Conservation (phyloP, 2,113 vertebrate genomes). For the Sakesphorus luctuosus region DNA sequence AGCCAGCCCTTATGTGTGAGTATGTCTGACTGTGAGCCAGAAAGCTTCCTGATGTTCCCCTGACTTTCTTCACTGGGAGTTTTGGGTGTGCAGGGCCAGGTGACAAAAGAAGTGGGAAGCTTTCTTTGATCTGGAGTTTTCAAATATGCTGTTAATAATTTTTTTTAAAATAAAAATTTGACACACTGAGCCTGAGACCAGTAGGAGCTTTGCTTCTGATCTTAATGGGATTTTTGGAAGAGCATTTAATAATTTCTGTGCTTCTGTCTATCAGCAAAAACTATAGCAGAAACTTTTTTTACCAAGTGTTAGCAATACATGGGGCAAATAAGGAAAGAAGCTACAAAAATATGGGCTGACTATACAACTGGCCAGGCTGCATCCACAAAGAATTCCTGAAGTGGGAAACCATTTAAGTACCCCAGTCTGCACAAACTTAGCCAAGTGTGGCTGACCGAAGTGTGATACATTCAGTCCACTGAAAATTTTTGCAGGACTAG, state of each 20-base stretch:
- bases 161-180: background rate
- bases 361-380: background rate
- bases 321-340: background rate
- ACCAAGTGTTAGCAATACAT: background rate
- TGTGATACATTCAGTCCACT: background rate
- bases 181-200: background rate
- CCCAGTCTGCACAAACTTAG: background rate
- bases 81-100: background rate
- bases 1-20: background rate
- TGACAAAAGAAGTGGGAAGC: background rate
- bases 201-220: background rate
- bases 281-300: background rate
- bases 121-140: slow-evolving; percentile 13
- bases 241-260: background rate
- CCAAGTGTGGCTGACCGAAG: background rate
- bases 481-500: background rate
- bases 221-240: background rate
- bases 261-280: background rate
- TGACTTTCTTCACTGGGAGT: background rate
- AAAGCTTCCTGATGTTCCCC: background rate
- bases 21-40: background rate
- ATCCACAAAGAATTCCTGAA: background rate
- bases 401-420: background rate
- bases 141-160: background rate
- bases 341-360: background rate